phyloP scores from a whole-genome alignment of 2,113 vertebrate species.

The Polypterus senegalus region DNA sequence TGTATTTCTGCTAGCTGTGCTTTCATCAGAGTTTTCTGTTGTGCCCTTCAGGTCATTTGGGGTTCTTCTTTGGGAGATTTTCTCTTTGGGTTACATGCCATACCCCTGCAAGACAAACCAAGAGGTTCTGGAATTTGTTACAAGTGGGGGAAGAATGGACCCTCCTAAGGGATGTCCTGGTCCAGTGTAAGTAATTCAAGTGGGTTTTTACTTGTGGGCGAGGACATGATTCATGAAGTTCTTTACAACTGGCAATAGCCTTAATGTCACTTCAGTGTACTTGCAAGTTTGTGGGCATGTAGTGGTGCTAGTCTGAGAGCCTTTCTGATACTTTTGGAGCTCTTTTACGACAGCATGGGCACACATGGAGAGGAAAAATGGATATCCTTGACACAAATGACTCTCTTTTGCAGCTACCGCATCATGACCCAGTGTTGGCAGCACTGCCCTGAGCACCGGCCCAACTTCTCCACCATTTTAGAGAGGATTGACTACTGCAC shows the following conservation, averaged over 20 bases:
- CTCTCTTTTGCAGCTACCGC: slow-evolving; percentile 53
- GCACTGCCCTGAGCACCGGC: slow-evolving; percentile 75
- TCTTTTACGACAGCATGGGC: neutral
- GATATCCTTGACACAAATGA: neutral
- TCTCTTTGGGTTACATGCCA: slow-evolving; percentile 84
- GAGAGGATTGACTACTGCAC: slow-evolving; percentile 79
- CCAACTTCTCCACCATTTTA: slow-evolving; percentile 75
- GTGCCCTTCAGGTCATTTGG: slow-evolving; percentile 74
- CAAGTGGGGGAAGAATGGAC: slow-evolving; percentile 74
- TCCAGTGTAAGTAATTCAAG: slow-evolving; percentile 66
- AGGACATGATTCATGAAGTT: no score
- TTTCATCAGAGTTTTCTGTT: neutral
- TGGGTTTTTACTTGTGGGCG: no score
- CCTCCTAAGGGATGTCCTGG: slow-evolving; percentile 75
- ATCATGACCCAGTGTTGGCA: slow-evolving; percentile 93
- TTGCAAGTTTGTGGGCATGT: no score
- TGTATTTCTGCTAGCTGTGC: no score
- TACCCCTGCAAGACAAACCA: slow-evolving; percentile 82
- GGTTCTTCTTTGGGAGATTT: slow-evolving; percentile 84
- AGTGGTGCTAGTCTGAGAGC: no score
- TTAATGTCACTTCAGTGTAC: no score
- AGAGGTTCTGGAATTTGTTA: slow-evolving; percentile 80
- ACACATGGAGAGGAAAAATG: neutral
- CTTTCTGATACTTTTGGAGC: no score
- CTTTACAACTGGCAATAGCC: no score